phyloP scores from a whole-genome alignment of 2,797 vertebrate species.

The Falco biarmicus region DNA sequence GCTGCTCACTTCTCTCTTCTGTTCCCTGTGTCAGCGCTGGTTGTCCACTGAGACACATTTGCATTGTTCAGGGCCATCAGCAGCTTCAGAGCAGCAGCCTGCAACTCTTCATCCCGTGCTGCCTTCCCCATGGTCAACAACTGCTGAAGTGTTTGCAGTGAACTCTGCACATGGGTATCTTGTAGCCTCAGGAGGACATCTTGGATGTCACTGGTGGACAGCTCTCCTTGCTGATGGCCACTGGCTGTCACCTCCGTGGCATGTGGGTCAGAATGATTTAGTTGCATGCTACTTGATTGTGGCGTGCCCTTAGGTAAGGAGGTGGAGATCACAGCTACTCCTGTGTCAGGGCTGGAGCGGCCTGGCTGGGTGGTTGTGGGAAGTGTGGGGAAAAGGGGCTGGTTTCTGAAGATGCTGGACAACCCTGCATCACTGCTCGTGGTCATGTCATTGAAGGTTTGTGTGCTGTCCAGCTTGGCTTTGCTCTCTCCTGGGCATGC shows the following conservation, averaged over 20 bases:
- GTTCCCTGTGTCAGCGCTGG: background rate
- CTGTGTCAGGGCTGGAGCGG: background rate
- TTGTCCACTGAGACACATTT: background rate
- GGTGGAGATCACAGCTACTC: background rate
- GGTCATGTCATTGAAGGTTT: fast-evolving
- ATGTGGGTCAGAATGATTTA: background rate
- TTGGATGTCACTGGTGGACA: background rate
- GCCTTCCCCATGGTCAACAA: background rate
- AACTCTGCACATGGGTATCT: conserved; percentile 11
- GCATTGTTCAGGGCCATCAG: background rate
- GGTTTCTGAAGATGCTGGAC: background rate
- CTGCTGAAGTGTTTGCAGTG: background rate
- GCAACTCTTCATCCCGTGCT: background rate
- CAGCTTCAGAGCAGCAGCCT: background rate
- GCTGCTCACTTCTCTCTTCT: background rate
- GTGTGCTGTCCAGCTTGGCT: background rate
- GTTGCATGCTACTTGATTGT: background rate
- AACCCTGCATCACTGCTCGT: fast-evolving
- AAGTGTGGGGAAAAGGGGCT: background rate
- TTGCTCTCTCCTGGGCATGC: background rate
- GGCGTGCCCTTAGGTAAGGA: background rate
- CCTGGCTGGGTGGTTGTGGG: background rate
- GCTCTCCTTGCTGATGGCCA: background rate
- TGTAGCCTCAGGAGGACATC: conserved; percentile 39
- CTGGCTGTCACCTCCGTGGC: background rate